These are phyloP conservation scores for Drosophila sucinea DNA, from an alignment of 1,140 invertebrate species.

Conservation along the genomic window DNA sequence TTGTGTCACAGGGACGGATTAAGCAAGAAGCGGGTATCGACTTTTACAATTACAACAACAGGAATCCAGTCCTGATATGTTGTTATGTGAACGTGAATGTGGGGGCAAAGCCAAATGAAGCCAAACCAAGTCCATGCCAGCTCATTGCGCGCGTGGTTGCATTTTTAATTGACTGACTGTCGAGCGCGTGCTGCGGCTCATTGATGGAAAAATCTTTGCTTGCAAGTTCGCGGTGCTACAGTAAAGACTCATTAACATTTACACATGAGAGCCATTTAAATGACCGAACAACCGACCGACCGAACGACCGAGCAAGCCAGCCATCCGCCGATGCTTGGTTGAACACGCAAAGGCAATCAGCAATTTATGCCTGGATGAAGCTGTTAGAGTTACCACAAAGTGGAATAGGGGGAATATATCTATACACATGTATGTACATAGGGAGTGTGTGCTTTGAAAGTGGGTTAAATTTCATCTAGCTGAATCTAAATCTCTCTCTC, in stretches of 20 bases:
- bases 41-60: too few relatives aligned
- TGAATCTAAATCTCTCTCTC: neutral
- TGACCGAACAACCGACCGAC: constrained; percentile 19
- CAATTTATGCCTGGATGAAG: constrained; percentile 11
- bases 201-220: constrained; percentile 73
- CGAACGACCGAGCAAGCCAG: constrained; percentile 10
- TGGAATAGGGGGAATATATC: neutral
- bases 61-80: constrained; percentile 7
- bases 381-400: constrained; percentile 8
- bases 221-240: constrained; percentile 37
- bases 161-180: constrained; percentile 74
- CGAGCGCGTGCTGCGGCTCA: constrained; percentile 68
- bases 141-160: constrained; percentile 76
- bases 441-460: neutral
- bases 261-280: constrained; percentile 29
- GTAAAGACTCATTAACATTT: constrained; percentile 59
- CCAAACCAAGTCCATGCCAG: constrained; percentile 53
- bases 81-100: constrained; percentile 5
- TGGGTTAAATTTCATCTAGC: constrained; percentile 28
- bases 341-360: constrained; percentile 21
- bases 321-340: constrained; percentile 44
- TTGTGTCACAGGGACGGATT: constrained; percentile 24
- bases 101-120: constrained; percentile 46
- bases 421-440: too few relatives aligned
- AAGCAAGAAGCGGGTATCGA: neutral